These are phyloP conservation scores for Cecropterus lyciades DNA, from an alignment of 1,140 invertebrate genomes.

Conservation along the genomic window DNA sequence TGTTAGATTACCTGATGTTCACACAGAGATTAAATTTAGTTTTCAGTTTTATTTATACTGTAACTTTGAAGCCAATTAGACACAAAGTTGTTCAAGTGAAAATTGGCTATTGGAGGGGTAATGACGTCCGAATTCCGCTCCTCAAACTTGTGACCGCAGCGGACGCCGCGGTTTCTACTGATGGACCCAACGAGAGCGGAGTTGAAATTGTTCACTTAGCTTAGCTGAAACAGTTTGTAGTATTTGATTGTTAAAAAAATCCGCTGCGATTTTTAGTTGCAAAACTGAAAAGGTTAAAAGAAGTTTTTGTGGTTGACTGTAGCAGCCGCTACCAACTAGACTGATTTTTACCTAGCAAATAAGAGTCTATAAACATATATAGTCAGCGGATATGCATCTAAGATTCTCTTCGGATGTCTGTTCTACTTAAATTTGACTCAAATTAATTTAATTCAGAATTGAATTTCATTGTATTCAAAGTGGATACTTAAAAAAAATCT, in stretches of 20 bases:
- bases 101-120: slow-evolving; percentile 22
- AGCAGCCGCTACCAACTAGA: too few relatives aligned
- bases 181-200: slow-evolving; percentile 1
- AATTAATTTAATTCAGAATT: too few relatives aligned
- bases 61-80: slow-evolving; percentile 18
- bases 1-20: not conserved
- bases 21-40: slow-evolving; percentile 4
- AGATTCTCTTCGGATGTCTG: too few relatives aligned
- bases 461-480: too few relatives aligned
- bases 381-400: too few relatives aligned
- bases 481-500: too few relatives aligned
- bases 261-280: too few relatives aligned
- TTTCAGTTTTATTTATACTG: not conserved
- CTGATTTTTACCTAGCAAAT: too few relatives aligned
- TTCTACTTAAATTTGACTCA: too few relatives aligned
- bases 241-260: not conserved
- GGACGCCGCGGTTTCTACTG: slow-evolving; percentile 19
- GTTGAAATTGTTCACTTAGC: slow-evolving; percentile 12
- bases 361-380: too few relatives aligned
- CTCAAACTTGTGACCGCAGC: slow-evolving; percentile 19
- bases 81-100: slow-evolving; percentile 25
- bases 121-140: slow-evolving; percentile 16
- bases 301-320: too few relatives aligned
- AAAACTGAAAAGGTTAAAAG: too few relatives aligned
- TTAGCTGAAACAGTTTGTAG: not conserved